Conservation (phyloP, 2,888 invertebrate species). For the Sinohyriopsis cumingii region DNA sequence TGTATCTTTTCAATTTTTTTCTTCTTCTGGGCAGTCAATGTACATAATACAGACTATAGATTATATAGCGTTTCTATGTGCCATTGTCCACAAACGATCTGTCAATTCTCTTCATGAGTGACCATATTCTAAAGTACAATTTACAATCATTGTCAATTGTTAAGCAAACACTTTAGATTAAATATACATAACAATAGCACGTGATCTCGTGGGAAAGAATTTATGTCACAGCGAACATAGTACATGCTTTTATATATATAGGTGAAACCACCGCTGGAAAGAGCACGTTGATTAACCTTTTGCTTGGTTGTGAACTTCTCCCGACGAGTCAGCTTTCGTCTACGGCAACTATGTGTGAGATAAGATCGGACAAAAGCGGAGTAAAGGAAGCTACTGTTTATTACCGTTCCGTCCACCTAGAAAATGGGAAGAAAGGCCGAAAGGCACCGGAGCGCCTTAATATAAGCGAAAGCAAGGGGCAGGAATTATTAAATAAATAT, state of each 20-base stretch:
- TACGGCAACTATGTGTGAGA: constrained; percentile 41
- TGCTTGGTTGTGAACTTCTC: constrained; percentile 33
- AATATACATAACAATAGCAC: too few species aligned
- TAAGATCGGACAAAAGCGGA: constrained; percentile 18
- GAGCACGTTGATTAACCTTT: constrained; percentile 43
- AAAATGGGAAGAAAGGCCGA: constrained; percentile 17
- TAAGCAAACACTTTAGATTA: too few species aligned
- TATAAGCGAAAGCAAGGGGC: constrained; percentile 20
- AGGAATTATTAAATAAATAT: constrained; percentile 20
- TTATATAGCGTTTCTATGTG: too few species aligned
- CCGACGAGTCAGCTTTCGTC: constrained; percentile 41
- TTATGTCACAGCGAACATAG: too few species aligned
- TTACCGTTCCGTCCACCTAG: constrained; percentile 18
- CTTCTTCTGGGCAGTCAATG: too few species aligned
- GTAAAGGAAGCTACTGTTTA: constrained; percentile 29
- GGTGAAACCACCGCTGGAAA: constrained; percentile 48
- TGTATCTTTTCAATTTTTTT: too few species aligned
- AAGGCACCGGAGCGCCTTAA: constrained; percentile 28
- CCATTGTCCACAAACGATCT: too few species aligned
- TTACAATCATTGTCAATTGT: too few species aligned
- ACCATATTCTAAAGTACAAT: too few species aligned
- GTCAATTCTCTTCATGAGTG: too few species aligned
- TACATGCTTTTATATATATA: constrained; percentile 1
- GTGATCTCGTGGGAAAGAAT: too few species aligned
- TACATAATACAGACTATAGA: too few species aligned